These are phyloP conservation scores for Junco hyemalis DNA, from an alignment of 2,113 vertebrate species.

Conservation along the genomic window DNA sequence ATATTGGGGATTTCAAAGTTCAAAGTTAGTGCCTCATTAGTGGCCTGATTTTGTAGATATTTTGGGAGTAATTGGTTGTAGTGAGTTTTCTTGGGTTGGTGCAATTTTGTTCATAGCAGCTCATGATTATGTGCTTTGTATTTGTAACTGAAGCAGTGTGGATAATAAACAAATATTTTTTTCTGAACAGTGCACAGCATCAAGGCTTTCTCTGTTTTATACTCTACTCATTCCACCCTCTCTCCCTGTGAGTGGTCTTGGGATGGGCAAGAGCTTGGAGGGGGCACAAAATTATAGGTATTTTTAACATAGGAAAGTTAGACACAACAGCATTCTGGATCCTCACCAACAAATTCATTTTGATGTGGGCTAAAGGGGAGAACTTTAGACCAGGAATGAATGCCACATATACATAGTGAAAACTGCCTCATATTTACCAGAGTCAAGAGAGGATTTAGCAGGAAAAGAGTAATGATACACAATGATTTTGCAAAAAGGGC, in stretches of 20 bases:
- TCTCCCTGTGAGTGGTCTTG: fast-evolving
- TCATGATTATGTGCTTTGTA: background rate
- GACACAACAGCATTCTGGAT: background rate
- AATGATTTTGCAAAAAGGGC: background rate
- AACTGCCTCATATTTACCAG: background rate
- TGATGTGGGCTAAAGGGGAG: background rate
- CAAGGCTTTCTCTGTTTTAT: background rate
- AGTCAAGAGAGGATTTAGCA: background rate
- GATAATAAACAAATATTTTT: background rate
- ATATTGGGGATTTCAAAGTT: background rate
- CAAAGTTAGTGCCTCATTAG: background rate
- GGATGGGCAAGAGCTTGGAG: background rate
- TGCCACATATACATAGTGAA: background rate
- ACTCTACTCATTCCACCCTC: fast-evolving
- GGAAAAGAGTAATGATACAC: background rate
- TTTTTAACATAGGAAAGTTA: background rate
- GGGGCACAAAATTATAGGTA: background rate
- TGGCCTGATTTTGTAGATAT: background rate
- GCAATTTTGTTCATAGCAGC: background rate
- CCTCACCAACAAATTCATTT: background rate
- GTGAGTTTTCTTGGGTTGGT: background rate
- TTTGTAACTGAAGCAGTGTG: background rate
- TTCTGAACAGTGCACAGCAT: background rate
- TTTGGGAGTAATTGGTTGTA: background rate
- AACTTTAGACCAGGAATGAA: background rate